Conservation (phyloP, 2,113 vertebrate species). For the Catharus fuscescens region DNA sequence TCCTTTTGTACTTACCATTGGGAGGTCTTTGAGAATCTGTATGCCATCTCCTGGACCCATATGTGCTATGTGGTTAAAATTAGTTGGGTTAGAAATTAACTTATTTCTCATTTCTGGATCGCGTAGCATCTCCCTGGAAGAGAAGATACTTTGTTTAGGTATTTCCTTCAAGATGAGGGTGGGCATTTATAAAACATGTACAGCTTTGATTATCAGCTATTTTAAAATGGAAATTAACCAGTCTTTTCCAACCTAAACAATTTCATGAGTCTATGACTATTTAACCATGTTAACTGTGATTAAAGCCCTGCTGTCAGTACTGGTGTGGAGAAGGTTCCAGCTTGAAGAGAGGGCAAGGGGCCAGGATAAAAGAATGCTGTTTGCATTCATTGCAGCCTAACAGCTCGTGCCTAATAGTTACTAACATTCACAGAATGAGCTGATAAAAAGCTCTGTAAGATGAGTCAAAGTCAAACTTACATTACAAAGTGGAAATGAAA, state of each 20-base stretch:
- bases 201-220: neutral
- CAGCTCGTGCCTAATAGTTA: neutral
- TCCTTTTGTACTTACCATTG: slow-evolving; percentile 85
- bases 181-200: neutral
- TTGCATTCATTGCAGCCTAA: neutral
- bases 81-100: slow-evolving; percentile 98
- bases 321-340: slow-evolving; percentile 9
- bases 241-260: neutral
- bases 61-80: slow-evolving; percentile 99
- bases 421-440: neutral
- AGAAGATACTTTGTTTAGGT: slow-evolving; percentile 64
- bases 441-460: slow-evolving; percentile 39
- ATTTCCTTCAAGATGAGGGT: neutral
- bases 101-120: slow-evolving; percentile 99
- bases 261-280: neutral
- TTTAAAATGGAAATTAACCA: slow-evolving; percentile 26
- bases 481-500: slow-evolving; percentile 43
- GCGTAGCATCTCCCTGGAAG: slow-evolving; percentile 94
- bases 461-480: slow-evolving; percentile 34
- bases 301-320: slow-evolving; percentile 3
- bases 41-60: slow-evolving; percentile 99
- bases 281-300: neutral
- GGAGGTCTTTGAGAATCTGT: slow-evolving; percentile 98
- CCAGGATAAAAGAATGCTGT: neutral
- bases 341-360: neutral